A percentile compares a stretch with the other conserved stretches of the same genome.
phyloP scores from a whole-genome alignment of 1,140 invertebrate genomes.

The Temnothorax nylanderi region DNA sequence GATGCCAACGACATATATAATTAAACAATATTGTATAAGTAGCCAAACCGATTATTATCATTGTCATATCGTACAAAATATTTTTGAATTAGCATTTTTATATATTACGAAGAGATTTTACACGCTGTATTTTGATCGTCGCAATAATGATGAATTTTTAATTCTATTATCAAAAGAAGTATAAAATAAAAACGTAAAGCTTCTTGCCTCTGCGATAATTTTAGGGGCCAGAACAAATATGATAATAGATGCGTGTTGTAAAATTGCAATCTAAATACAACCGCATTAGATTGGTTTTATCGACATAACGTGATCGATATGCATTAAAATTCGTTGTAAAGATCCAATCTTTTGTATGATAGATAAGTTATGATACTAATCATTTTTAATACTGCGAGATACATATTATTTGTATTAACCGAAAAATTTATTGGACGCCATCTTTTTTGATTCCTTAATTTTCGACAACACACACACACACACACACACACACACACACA shows the following conservation, averaged over 20 bases:
- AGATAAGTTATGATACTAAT: background rate
- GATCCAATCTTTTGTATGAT: background rate
- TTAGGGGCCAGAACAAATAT: slow-evolving; percentile 54
- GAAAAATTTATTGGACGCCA: background rate
- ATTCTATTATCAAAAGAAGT: slow-evolving; percentile 62
- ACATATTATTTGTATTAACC: slow-evolving; percentile 1
- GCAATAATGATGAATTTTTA: background rate
- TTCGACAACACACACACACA: background rate
- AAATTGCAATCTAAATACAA: slow-evolving; percentile 14
- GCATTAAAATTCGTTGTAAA: slow-evolving; percentile 63
- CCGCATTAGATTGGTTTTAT: slow-evolving; percentile 1
- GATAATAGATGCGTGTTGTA: background rate
- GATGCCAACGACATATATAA: background rate
- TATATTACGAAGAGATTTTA: background rate
- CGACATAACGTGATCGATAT: slow-evolving; percentile 52
- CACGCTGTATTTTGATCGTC: background rate
- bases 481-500: no score
- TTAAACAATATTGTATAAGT: slow-evolving; percentile 8
- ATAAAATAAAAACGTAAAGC: slow-evolving; percentile 23
- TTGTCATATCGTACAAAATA: background rate
- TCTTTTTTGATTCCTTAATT: slow-evolving; percentile 7
- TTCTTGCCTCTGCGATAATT: background rate
- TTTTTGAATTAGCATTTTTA: background rate
- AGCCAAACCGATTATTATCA: background rate
- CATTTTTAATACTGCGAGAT: background rate